Conservation (phyloP, 2,797 vertebrate species). For the Etheostoma perlongum region DNA sequence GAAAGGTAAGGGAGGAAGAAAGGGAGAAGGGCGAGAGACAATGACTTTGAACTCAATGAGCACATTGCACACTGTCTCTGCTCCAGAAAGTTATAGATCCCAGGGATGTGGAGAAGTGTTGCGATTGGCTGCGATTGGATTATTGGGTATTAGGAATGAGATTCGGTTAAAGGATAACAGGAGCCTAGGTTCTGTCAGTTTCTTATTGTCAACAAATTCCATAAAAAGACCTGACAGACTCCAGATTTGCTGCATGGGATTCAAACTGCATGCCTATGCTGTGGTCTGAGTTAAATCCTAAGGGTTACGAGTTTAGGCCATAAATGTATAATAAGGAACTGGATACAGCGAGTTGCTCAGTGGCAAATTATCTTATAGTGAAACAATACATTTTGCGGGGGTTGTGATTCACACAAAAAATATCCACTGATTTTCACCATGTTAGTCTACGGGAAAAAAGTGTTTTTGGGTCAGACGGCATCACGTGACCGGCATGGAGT, state of each 20-base stretch:
- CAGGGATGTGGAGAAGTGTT: conserved; percentile 24
- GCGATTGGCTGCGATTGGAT: conserved; percentile 3
- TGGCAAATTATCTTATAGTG: no score
- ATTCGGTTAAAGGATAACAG: conserved; percentile 5
- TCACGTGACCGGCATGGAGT: no score
- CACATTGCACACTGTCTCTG: conserved; percentile 20
- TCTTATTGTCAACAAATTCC: neutral
- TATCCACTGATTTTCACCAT: no score
- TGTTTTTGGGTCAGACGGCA: no score
- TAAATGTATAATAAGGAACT: no score
- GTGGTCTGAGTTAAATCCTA: no score
- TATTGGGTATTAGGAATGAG: neutral
- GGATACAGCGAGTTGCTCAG: no score
- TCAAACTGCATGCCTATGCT: neutral
- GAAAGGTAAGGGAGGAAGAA: conserved; percentile 21
- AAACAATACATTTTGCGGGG: no score
- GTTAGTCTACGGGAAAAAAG: no score
- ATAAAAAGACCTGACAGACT: neutral
- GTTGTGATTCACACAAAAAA: no score
- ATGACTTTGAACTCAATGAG: conserved; percentile 46
- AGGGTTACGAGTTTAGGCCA: no score
- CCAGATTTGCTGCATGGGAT: conserved; percentile 1
- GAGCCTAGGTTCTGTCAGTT: neutral
- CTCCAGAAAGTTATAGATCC: conserved; percentile 34
- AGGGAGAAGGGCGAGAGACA: neutral